Percentiles rank a stretch among this genome's conserved stretches.
These are phyloP conservation scores for Emydocephalus ijimae DNA, from an alignment of 2,113 vertebrate species.

Conservation along the genomic window DNA sequence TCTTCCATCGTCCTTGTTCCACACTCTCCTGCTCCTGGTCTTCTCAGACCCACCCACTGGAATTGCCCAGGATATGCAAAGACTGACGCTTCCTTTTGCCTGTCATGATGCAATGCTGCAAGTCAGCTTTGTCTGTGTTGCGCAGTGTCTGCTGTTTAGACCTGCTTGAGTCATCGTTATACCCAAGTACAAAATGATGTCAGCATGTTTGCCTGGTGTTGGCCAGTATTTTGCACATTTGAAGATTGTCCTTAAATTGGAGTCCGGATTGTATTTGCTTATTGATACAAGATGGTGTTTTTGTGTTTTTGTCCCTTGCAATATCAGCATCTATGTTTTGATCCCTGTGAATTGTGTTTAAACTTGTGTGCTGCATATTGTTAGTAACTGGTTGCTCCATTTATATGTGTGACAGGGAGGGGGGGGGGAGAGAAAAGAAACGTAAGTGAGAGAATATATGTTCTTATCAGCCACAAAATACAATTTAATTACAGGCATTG, in stretches of 20 bases:
- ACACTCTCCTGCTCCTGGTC: constrained; percentile 6
- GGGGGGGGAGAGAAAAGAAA: background rate
- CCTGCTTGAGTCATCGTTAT: background rate
- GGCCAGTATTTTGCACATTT: background rate
- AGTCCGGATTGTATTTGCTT: background rate
- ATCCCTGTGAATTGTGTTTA: background rate
- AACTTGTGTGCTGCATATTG: background rate
- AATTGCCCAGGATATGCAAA: constrained; percentile 41
- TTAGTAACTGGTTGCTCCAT: background rate
- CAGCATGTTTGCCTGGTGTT: background rate
- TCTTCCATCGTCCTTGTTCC: constrained; percentile 41
- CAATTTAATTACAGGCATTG: background rate
- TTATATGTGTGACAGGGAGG: background rate
- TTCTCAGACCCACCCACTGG: constrained; percentile 35
- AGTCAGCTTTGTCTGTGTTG: constrained; percentile 44
- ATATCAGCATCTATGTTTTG: background rate
- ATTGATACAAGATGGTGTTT: background rate
- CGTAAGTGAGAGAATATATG: background rate
- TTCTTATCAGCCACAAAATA: background rate
- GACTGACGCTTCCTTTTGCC: constrained; percentile 31
- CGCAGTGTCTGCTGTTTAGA: constrained; percentile 29
- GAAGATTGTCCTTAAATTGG: background rate
- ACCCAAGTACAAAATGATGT: background rate
- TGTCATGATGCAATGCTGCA: constrained; percentile 39
- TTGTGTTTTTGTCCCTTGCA: background rate